Base-by-base conservation (phyloP, 2,797 vertebrate genomes). In the Lepidocolaptes lacrymiger region DNA sequence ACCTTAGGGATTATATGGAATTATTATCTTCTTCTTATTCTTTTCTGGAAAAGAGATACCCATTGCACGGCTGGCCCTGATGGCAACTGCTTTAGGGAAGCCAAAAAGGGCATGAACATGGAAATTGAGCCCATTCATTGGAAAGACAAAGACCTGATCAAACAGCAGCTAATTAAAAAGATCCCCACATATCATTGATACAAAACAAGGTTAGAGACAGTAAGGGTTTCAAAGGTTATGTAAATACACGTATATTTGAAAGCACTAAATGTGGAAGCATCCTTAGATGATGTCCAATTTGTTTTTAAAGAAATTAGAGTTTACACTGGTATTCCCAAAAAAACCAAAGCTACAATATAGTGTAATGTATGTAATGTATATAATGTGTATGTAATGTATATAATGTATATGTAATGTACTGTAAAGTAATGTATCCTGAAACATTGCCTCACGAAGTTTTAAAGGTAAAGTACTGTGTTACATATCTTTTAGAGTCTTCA, bases 251-350 rank as follows among this genome's bases (percentile, higher is more conserved):
- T 1, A 1, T 46, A 68, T 4, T 59, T 48, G 22, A 56, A 82
- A 68, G 16, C 21, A 36, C 8, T 32, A 36, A 79, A 78, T 37
- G 8, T 39, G 32, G 46, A 71, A 87, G 13, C 13, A 64, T 49
- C 18, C 22, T 83, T 83, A 73, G 76, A 64, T 46, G 0, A 68
- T 18, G 8, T 27, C 13, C 30, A 61, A 64, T 24, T 22, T 59
- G 37, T 91, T 85, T 73, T 36, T 3, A 64, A 71, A 58, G 18
- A 80, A 77, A 81, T 51, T 22, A 10, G 12, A 22, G 10, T 27
- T 44, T 19, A 17, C 0, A 0, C 12, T 51, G 27, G 3, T 67
- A 55, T 54, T 49, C 9, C 10, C 2, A 3, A 75, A 72, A 80
- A 80, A 61, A 3, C 2, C 2, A 64, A 48, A 62, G 12, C 16